phyloP scores from a whole-genome alignment of 2,797 vertebrate species.

The Lagorchestes hirsutus region DNA sequence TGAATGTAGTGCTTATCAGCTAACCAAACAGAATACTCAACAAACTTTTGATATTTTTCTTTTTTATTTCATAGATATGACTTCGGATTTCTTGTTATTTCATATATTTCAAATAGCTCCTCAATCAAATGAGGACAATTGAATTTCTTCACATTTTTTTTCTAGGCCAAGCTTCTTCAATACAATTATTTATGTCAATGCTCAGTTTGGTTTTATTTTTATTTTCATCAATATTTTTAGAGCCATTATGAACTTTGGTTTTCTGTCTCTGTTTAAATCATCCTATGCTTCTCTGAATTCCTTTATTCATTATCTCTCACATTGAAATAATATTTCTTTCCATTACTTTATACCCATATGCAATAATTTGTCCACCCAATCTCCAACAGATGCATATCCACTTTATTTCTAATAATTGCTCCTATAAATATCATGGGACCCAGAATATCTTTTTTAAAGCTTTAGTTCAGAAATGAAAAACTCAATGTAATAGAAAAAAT shows the following conservation, averaged over 20 bases:
- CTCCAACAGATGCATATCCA: not conserved
- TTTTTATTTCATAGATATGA: not conserved
- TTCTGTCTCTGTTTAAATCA: not conserved
- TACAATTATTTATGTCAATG: not conserved
- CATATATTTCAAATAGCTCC: not conserved
- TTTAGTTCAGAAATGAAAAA: not conserved
- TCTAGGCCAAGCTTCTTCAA: not conserved
- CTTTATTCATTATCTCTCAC: not conserved
- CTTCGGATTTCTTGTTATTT: not conserved
- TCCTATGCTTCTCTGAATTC: not conserved
- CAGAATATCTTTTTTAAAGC: not conserved
- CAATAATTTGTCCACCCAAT: not conserved
- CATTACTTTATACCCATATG: not conserved
- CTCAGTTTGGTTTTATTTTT: not conserved
- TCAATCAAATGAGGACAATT: not conserved
- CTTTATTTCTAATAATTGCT: not conserved
- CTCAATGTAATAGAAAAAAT: not conserved
- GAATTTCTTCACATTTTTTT: not conserved
- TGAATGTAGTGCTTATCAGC: conserved; percentile 22
- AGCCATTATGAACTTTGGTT: not conserved
- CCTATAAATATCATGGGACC: not conserved
- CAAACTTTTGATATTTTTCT: not conserved
- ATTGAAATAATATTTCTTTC: not conserved
- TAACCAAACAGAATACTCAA: not conserved
- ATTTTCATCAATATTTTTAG: not conserved